These are phyloP conservation scores for Caenorhabditis macrosperma DNA, from an alignment of 2,888 invertebrate genomes.

Conservation along the genomic window DNA sequence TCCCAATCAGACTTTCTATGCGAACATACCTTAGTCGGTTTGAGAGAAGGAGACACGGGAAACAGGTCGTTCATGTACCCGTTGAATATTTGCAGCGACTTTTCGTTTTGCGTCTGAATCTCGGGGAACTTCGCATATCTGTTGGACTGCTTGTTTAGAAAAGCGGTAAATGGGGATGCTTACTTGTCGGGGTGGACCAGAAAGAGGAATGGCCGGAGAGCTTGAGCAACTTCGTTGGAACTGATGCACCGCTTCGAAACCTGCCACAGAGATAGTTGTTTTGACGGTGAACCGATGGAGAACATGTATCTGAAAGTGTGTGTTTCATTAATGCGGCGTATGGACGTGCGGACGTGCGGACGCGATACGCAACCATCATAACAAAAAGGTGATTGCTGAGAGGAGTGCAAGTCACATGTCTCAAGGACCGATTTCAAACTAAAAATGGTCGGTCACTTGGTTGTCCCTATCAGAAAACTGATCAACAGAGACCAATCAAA, in stretches of 20 bases:
- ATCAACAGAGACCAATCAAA: not conserved
- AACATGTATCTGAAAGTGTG: slow-evolving; percentile 45
- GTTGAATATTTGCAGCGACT: slow-evolving; percentile 79
- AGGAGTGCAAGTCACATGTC: slow-evolving; percentile 35
- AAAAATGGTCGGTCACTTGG: slow-evolving; percentile 15
- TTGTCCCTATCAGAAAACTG: slow-evolving; percentile 13
- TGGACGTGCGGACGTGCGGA: not conserved
- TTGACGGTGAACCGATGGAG: slow-evolving; percentile 35
- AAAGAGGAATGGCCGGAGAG: slow-evolving; percentile 82
- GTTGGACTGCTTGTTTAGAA: not conserved
- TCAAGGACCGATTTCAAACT: slow-evolving; percentile 32
- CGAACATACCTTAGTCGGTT: slow-evolving; percentile 46
- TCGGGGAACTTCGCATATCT: slow-evolving; percentile 81
- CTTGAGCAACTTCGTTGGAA: slow-evolving; percentile 71
- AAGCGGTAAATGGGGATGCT: not conserved
- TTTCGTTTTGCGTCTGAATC: slow-evolving; percentile 77
- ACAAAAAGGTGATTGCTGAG: slow-evolving; percentile 29
- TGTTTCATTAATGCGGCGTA: slow-evolving; percentile 23
- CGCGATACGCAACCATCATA: slow-evolving; percentile 11
- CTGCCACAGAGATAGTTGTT: slow-evolving; percentile 37
- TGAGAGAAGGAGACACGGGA: slow-evolving; percentile 63
- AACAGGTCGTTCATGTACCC: slow-evolving; percentile 79
- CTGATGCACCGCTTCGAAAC: slow-evolving; percentile 51
- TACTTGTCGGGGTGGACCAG: slow-evolving; percentile 82
- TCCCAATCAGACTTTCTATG: not conserved